These are phyloP conservation scores for Leistus spinibarbis DNA, from an alignment of 2,888 invertebrate genomes.

Conservation along the genomic window DNA sequence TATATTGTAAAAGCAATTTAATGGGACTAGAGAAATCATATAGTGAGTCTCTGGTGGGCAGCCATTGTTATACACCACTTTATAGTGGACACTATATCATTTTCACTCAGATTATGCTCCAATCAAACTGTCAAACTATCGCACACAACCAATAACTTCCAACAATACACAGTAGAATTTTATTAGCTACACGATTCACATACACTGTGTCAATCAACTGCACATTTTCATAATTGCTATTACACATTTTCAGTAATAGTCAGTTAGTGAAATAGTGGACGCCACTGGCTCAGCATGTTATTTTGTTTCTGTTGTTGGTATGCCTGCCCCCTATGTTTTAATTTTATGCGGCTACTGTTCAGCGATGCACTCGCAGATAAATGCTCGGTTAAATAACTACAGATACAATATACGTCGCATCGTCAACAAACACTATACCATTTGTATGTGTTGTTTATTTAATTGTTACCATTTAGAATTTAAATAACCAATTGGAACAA, in stretches of 20 bases:
- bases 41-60: conserved; percentile 23
- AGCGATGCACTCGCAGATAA: not conserved
- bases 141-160: conserved; percentile 29
- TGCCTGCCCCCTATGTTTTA: no score
- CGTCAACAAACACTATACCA: not conserved
- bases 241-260: not conserved
- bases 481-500: not conserved
- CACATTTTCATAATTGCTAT: not conserved
- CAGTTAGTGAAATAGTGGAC: not conserved
- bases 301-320: no score
- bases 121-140: conserved; percentile 33
- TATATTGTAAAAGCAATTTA: conserved; percentile 16
- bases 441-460: not conserved
- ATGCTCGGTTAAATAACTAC: no score
- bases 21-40: conserved; percentile 22
- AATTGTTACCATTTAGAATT: not conserved
- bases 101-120: conserved; percentile 34
- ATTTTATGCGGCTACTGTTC: not conserved
- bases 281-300: no score
- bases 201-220: conserved; percentile 24
- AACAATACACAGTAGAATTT: conserved; percentile 25
- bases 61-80: conserved; percentile 36
- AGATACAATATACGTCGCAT: no score
- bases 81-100: conserved; percentile 34
- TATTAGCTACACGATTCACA: conserved; percentile 20